Conservation (phyloP, 2,888 invertebrate species). For the Philopedon plagiatum region DNA sequence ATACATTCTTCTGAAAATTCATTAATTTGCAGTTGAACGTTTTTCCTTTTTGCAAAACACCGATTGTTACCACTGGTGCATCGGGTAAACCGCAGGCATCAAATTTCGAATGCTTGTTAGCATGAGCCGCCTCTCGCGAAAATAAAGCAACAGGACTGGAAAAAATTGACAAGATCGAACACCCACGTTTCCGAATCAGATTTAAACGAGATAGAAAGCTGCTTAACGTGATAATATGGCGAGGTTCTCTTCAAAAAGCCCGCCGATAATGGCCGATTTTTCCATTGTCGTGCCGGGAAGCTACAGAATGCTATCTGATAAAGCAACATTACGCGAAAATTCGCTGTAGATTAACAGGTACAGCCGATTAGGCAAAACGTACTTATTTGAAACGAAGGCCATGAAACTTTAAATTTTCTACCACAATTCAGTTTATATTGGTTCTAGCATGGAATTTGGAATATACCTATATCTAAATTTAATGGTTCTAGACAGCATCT, state of each 20-base stretch:
- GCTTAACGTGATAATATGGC: conserved; percentile 53
- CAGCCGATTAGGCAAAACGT: no score
- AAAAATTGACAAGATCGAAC: conserved; percentile 57
- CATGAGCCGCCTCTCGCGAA: conserved; percentile 47
- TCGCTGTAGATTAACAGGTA: no score
- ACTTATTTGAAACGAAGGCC: no score
- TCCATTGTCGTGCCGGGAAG: conserved; percentile 39
- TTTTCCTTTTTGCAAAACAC: background rate
- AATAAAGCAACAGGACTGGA: conserved; percentile 51
- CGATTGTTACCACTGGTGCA: conserved; percentile 4
- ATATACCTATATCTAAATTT: no score
- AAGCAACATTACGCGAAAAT: no score
- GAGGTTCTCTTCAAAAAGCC: conserved; percentile 54
- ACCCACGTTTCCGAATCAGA: conserved; percentile 56
- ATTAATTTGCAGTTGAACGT: no score
- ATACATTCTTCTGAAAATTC: no score
- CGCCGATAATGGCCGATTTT: conserved; percentile 38
- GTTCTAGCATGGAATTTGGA: no score
- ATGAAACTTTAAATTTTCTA: no score
- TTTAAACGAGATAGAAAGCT: conserved; percentile 55
- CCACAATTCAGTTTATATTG: no score
- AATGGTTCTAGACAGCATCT: no score
- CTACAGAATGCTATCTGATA: no score
- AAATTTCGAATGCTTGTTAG: conserved; percentile 49
- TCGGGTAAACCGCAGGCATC: background rate